Evolutionary conservation across 2,888 invertebrate genomes (phyloP).

Genomic region (Dicranocentrus wangi): DNA sequence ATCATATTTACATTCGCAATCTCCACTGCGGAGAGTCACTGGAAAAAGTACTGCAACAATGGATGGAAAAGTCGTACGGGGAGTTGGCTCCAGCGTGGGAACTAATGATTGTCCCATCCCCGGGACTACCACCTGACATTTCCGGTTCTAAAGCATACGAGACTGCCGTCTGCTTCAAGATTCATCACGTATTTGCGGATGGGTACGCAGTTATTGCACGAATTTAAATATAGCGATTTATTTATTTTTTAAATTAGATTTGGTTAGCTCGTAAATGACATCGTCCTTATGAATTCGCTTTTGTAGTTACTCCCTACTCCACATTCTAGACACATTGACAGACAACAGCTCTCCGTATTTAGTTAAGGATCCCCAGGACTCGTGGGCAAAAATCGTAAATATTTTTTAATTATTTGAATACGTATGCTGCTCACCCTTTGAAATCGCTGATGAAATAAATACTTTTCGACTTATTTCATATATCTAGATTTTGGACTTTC

Average conservation of each 20-base stretch:
- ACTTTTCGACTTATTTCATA: neutral
- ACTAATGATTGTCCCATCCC: slow-evolving; percentile 61
- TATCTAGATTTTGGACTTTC: slow-evolving; percentile 52
- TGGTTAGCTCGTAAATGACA: neutral
- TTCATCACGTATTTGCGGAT: slow-evolving; percentile 68
- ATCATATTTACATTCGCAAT: slow-evolving; percentile 52
- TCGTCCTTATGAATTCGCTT: neutral
- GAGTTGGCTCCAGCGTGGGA: slow-evolving; percentile 66
- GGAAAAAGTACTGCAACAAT: slow-evolving; percentile 55
- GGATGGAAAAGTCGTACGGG: slow-evolving; percentile 59
- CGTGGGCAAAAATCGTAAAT: slow-evolving; percentile 52
- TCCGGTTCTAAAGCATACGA: slow-evolving; percentile 28
- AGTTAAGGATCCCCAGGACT: slow-evolving; percentile 64
- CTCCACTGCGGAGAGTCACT: slow-evolving; percentile 41
- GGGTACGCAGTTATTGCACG: too few relatives aligned
- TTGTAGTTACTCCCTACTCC: slow-evolving; percentile 60
- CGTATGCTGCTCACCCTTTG: neutral
- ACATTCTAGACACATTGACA: slow-evolving; percentile 63
- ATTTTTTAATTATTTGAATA: neutral
- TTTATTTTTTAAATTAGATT: neutral
- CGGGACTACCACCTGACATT: neutral
- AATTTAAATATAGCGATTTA: neutral
- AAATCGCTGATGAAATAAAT: neutral
- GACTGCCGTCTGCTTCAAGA: slow-evolving; percentile 65
- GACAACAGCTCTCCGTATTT: slow-evolving; percentile 62